Conservation (phyloP, 23 tunicate species). For the Diplosoma virens region DNA sequence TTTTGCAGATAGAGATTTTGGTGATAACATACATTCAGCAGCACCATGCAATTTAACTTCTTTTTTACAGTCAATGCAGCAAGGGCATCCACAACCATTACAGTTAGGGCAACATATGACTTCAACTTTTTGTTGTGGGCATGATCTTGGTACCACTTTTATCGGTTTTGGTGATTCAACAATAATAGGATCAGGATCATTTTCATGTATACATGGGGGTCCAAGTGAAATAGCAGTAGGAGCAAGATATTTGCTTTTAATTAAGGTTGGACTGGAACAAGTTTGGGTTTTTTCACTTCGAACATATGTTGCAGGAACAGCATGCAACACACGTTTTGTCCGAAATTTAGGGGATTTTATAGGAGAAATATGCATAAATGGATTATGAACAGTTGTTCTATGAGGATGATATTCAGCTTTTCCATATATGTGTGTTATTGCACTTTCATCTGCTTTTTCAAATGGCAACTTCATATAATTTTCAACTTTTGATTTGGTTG, state of each 20-base stretch:
- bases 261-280: neutral
- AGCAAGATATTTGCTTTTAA: slow-evolving; percentile 9
- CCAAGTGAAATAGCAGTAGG: slow-evolving; percentile 75
- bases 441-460: slow-evolving; percentile 27
- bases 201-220: slow-evolving; percentile 59
- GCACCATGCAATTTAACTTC: neutral
- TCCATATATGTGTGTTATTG: slow-evolving; percentile 77
- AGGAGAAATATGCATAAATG: slow-evolving; percentile 81
- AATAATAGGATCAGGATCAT: slow-evolving; percentile 42
- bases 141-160: slow-evolving; percentile 11
- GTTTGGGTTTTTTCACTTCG: slow-evolving; percentile 64
- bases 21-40: neutral
- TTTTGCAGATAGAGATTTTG: neutral
- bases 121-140: neutral
- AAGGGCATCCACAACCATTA: neutral
- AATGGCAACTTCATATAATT: too few species aligned
- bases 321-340: slow-evolving; percentile 64
- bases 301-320: slow-evolving; percentile 41
- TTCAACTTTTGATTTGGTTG: slow-evolving; percentile 4
- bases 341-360: slow-evolving; percentile 70
- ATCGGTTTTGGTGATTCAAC: slow-evolving; percentile 24
- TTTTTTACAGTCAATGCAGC: too few species aligned
- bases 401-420: slow-evolving; percentile 69
- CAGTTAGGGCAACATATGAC: neutral
- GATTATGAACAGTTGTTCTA: slow-evolving; percentile 82